Evolutionary conservation across 2,113 vertebrate genomes (phyloP), one percentile per base, ranked within the genome.

Genomic region (Fulica atra): DNA sequence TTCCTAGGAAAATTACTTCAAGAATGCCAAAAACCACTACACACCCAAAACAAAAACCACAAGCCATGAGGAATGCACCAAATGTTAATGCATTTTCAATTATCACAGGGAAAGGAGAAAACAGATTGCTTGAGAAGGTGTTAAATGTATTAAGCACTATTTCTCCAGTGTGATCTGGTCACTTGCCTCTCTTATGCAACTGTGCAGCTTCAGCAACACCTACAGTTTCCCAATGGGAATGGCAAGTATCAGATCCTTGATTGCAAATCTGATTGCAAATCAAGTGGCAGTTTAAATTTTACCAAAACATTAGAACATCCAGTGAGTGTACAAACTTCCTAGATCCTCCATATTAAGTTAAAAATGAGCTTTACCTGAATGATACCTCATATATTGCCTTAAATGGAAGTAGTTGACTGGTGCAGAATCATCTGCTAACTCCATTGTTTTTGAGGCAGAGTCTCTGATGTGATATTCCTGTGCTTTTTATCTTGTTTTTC

Each of bases 151-250:
- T 92, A 76, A 76, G 21, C 42, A 74, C 3, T 68, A 66, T 10
- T 36, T 80, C 16, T 10, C 46, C 46, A n/a, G 12, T 53, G 61
- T 53, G 71, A 56, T 60, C 65, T 79, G 93, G 40, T 66, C 77
- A 93, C 72, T 63, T 66, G 46, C 12, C 42, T 90, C 65, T 79
- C 46, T 61, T 56, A 81, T 11, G 86, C 78, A 97, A 46, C 81
- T 91, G 20, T 90, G 97, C 94, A 97, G 87, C 97, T 97, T 88
- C 96, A 98, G 97, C 97, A 98, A 35, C 96, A 97, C 97, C 97
- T 98, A 97, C 96, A 98, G 97, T 96, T 97, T 88, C 86, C 68
- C 24, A 35, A 35, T 42, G 82, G 95, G 95, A 97, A 98, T 77
- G 91, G 92, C 97, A 97, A 25, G 10, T 54, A 81, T 51, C 42